Evolutionary conservation across 2,888 invertebrate genomes (phyloP).

Genomic region (Cosmia trapezina): DNA sequence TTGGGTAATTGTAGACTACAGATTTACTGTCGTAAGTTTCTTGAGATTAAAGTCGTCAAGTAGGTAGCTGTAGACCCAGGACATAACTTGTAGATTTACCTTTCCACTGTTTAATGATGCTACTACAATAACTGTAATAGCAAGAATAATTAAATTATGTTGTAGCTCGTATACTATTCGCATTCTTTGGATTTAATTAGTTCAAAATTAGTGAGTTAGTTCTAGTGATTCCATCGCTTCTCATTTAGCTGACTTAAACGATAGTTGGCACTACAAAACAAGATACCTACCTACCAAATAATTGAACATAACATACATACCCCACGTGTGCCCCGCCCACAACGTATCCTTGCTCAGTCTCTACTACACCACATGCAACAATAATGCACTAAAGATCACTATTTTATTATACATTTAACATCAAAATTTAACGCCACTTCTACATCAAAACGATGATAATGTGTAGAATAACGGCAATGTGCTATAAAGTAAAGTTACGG

Average conservation of each 20-base stretch:
- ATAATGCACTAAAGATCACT: conserved; percentile 50
- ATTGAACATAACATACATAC: neutral
- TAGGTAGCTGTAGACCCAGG: neutral
- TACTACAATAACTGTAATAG: too few relatives aligned
- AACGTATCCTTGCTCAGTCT: neutral
- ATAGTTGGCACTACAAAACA: conserved; percentile 22
- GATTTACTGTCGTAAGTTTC: neutral
- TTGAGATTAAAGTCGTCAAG: neutral
- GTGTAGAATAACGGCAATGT: conserved; percentile 37
- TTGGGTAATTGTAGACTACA: too few relatives aligned
- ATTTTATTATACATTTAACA: conserved; percentile 48
- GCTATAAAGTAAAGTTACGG: conserved; percentile 47
- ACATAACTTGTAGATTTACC: neutral
- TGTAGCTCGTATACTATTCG: too few relatives aligned
- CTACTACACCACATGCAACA: conserved; percentile 32
- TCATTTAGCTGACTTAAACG: conserved; percentile 3
- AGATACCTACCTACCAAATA: conserved; percentile 1
- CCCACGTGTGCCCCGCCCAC: conserved; percentile 17
- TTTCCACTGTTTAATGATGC: neutral
- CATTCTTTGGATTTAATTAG: neutral
- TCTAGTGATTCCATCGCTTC: neutral
- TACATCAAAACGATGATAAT: conserved; percentile 51
- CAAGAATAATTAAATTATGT: too few relatives aligned
- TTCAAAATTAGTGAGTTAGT: neutral
- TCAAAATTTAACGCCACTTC: conserved; percentile 38